phyloP scores from a whole-genome alignment of 2,888 invertebrate species.

The Ceraclea dissimilis region DNA sequence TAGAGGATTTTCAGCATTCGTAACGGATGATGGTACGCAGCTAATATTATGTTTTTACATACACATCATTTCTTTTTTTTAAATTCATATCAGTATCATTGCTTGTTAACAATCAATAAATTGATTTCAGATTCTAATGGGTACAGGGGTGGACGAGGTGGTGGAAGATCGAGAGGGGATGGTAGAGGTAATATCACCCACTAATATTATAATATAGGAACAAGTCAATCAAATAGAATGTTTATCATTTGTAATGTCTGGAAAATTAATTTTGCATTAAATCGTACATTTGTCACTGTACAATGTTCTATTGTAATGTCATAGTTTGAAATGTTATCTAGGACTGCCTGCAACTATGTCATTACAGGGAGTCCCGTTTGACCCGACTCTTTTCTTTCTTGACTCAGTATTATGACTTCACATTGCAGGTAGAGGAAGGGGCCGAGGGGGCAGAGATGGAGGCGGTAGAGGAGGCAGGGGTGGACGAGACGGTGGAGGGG shows the following conservation, averaged over 20 bases:
- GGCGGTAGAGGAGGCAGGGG: conserved; percentile 17
- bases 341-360: no score
- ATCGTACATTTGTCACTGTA: no score
- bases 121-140: neutral
- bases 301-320: neutral
- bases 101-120: neutral
- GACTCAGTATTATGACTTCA: no score
- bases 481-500: conserved; percentile 24
- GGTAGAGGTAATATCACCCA: conserved; percentile 15
- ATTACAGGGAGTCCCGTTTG: no score
- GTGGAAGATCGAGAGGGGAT: conserved; percentile 27
- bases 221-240: no score
- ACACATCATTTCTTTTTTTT: neutral
- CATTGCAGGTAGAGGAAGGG: conserved; percentile 29
- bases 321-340: neutral
- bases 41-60: no score
- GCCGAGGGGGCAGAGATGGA: conserved; percentile 31
- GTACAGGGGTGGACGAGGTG: conserved; percentile 31
- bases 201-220: conserved; percentile 3
- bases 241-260: no score
- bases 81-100: neutral
- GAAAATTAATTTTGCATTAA: no score
- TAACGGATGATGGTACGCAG: neutral
- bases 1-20: neutral
- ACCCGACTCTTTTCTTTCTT: no score